Conservation (phyloP, 2,888 invertebrate genomes). For the Heliconius cydno region DNA sequence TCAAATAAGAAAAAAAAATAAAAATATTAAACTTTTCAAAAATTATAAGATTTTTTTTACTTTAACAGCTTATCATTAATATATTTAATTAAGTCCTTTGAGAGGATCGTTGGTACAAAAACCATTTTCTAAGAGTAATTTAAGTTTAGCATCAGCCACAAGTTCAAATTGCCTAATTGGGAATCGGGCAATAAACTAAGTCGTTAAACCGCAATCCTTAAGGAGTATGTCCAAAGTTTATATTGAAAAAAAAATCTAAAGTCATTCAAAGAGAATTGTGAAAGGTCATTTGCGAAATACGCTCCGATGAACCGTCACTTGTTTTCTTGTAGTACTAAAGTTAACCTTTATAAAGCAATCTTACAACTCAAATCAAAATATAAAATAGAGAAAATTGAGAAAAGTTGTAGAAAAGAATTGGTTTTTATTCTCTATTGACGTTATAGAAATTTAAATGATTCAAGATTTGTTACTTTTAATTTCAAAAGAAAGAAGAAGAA, state of each 20-base stretch:
- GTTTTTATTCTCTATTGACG: too few species aligned
- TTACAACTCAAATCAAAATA: too few species aligned
- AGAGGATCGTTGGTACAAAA: constrained; percentile 39
- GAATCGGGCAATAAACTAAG: constrained; percentile 46
- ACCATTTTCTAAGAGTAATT: constrained; percentile 46
- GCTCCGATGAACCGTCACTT: constrained; percentile 10
- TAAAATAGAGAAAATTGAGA: neutral
- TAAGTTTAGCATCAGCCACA: constrained; percentile 46
- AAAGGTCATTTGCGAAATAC: constrained; percentile 26
- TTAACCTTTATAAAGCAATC: neutral
- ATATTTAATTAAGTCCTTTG: constrained; percentile 38
- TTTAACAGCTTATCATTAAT: constrained; percentile 29
- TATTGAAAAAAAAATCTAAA: constrained; percentile 39
- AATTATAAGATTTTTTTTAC: neutral
- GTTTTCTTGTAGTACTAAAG: constrained; percentile 14
- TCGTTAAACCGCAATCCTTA: constrained; percentile 45
- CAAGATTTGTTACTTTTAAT: too few species aligned
- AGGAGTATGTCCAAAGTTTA: constrained; percentile 41
- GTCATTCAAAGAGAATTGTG: constrained; percentile 38
- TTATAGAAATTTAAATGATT: too few species aligned
- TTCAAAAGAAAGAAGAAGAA: too few species aligned
- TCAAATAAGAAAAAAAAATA: neutral
- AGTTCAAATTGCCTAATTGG: constrained; percentile 47
- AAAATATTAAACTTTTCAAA: neutral
- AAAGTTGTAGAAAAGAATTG: neutral